Conservation (phyloP, 2,797 vertebrate species). For the Molossus alvarezi region DNA sequence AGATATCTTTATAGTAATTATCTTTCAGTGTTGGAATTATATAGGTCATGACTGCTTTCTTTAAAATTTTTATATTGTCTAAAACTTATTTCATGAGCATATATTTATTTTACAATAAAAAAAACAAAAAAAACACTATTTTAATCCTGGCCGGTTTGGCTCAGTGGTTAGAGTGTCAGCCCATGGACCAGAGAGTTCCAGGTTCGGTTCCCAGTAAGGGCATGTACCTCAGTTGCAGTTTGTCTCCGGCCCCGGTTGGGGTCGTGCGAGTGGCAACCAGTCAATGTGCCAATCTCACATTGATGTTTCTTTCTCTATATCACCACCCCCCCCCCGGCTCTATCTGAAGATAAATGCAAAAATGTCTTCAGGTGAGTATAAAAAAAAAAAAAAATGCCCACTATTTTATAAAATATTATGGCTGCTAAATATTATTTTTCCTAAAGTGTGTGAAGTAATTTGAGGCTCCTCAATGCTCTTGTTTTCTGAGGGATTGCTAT, state of each 20-base stretch:
- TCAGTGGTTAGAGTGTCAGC: too few relatives aligned
- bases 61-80: constrained; percentile 29
- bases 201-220: too few relatives aligned
- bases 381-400: not conserved
- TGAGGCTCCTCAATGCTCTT: not conserved
- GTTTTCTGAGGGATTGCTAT: not conserved
- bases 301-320: too few relatives aligned
- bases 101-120: constrained; percentile 6
- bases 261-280: too few relatives aligned
- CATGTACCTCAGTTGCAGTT: too few relatives aligned
- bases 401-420: constrained; percentile 21
- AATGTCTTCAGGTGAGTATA: too few relatives aligned
- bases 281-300: too few relatives aligned
- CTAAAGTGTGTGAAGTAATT: not conserved
- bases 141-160: too few relatives aligned
- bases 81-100: constrained; percentile 19
- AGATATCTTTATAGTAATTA: not conserved
- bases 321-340: too few relatives aligned
- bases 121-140: not conserved
- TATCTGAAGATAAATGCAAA: too few relatives aligned
- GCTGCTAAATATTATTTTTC: constrained; percentile 17
- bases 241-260: too few relatives aligned
- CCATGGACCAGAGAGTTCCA: too few relatives aligned
- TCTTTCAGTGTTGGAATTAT: not conserved
- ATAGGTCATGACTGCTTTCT: not conserved